Conservation (phyloP, 1,140 invertebrate species). For the Saccostrea cuccullata region DNA sequence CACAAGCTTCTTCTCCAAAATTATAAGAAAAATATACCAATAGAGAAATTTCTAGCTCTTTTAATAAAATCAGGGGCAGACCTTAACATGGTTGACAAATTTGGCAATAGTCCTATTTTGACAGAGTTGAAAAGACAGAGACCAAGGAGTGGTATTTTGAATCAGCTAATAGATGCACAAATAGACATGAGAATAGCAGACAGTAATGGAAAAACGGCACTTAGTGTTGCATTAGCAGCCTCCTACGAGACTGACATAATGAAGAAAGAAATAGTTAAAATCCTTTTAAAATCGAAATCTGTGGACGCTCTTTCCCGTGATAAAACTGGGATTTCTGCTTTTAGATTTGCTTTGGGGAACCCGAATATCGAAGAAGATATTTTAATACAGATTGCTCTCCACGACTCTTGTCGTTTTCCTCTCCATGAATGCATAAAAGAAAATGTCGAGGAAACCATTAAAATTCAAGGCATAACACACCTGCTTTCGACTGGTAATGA, state of each 20-base stretch:
- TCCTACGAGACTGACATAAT: background rate
- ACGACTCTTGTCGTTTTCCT: background rate
- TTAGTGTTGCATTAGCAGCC: background rate
- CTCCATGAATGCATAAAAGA: conserved; percentile 26
- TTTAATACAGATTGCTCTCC: background rate
- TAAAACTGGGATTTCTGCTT: background rate
- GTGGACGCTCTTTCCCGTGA: background rate
- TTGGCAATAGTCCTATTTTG: conserved; percentile 4
- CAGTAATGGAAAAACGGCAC: background rate
- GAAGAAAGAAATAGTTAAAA: background rate
- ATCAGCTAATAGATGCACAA: background rate
- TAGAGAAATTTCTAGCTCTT: background rate
- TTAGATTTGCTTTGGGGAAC: background rate
- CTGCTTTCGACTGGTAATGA: background rate
- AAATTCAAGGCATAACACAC: background rate
- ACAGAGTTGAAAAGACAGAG: background rate
- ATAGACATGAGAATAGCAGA: background rate
- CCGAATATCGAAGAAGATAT: background rate
- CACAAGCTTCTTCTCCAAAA: conserved; percentile 1
- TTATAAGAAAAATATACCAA: background rate
- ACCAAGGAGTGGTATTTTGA: background rate
- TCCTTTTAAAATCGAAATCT: background rate
- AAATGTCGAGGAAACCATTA: background rate
- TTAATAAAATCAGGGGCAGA: background rate
- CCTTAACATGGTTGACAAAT: background rate